phyloP scores from a whole-genome alignment of 2,113 vertebrate species.

The Rattus rattus region DNA sequence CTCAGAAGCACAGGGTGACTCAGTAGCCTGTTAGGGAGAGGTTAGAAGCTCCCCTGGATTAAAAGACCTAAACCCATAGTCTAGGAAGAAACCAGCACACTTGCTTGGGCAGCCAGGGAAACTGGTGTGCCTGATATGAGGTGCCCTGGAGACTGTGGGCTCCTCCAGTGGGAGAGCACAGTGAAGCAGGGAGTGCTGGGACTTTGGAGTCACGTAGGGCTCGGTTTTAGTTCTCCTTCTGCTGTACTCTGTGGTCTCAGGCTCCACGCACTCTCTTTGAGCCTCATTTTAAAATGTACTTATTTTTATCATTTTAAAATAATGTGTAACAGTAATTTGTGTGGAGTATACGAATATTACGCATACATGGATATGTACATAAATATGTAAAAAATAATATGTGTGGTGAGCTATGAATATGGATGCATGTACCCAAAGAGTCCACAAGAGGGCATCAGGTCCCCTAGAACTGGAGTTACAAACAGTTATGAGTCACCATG shows the following conservation, averaged over 20 bases:
- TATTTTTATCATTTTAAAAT: constrained; percentile 5
- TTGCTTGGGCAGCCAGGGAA: background rate
- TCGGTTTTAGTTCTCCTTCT: background rate
- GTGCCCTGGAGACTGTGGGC: background rate
- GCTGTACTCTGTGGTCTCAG: background rate
- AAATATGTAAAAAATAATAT: background rate
- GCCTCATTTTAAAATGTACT: background rate
- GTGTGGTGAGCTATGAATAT: background rate
- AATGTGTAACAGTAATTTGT: too few species aligned
- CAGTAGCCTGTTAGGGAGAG: constrained; percentile 11
- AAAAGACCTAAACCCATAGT: background rate
- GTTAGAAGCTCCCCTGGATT: constrained; percentile 18
- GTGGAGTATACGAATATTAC: too few species aligned
- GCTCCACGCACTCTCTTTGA: background rate
- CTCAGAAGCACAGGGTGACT: constrained; percentile 25
- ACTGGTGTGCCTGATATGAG: background rate
- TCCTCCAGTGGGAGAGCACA: background rate
- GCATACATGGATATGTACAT: too few species aligned
- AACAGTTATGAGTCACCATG: too few species aligned
- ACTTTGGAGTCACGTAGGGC: background rate
- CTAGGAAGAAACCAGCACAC: background rate
- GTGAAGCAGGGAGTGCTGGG: background rate
- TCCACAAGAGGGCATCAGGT: background rate
- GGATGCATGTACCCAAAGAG: too few species aligned
- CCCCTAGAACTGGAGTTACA: background rate